These are phyloP conservation scores for Eulemur rubriventer DNA, from an alignment of 2,797 vertebrate genomes.

Conservation along the genomic window DNA sequence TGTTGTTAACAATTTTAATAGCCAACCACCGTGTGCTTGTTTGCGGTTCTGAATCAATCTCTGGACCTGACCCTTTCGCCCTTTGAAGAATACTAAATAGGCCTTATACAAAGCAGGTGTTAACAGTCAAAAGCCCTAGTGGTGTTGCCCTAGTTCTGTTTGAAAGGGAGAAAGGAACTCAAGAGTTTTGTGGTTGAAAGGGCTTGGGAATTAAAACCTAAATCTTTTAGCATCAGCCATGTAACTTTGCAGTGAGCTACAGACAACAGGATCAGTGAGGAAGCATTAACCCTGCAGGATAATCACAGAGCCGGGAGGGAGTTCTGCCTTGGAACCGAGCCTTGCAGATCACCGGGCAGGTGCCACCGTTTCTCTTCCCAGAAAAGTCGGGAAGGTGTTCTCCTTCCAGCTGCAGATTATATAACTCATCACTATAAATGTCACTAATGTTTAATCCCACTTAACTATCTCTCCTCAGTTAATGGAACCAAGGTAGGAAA, in stretches of 20 bases:
- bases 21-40: not conserved
- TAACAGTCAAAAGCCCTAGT: not conserved
- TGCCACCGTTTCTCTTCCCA: not conserved
- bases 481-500: conserved; percentile 90
- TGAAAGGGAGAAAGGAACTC: conserved; percentile 39
- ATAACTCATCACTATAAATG: accelerated
- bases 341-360: not conserved
- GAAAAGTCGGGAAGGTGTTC: not conserved
- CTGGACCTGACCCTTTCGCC: not conserved
- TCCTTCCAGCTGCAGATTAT: not conserved
- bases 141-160: conserved; percentile 32
- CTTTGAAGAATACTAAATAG: not conserved
- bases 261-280: not conserved
- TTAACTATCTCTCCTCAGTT: conserved; percentile 86
- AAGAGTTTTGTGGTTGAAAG: not conserved
- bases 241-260: not conserved
- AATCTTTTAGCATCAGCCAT: not conserved
- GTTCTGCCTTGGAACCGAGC: not conserved
- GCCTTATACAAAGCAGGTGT: not conserved
- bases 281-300: not conserved
- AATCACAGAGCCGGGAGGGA: not conserved
- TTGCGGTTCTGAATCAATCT: not conserved
- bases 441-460: not conserved
- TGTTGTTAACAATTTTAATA: not conserved
- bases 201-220: not conserved